Base-by-base conservation (phyloP, 2,888 invertebrate species). In the Tribolium freemani region DNA sequence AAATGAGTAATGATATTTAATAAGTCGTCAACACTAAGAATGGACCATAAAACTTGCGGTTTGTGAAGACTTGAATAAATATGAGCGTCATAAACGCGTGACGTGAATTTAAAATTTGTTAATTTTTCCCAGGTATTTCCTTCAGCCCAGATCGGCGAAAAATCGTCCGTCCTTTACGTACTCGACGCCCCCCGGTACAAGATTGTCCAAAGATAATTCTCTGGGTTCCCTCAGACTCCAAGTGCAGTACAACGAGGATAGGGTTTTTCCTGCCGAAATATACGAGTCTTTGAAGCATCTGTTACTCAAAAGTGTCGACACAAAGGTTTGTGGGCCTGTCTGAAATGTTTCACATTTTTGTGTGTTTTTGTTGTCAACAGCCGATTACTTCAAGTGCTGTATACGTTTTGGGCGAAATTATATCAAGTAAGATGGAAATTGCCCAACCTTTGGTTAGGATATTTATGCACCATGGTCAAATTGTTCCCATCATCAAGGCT, bases 361-460 rank as follows among this genome's bases (percentile, higher is more conserved):
- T 20, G 46, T 13, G n/a, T 73, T 75, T 69, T 66, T 76, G 3
- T 26, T 26, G 5, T 26, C 26, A 26, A 10, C 88, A 93, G 89
- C 94, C 94, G 6, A 93, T 95, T 72, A 94, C 93, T 31, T 90
- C 93, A 13, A 94, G 94, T 60, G 92, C 94, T 8, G 94, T 95
- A 73, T 94, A 94, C 85, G 91, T 96, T 78, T 89, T 95, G 78
- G 96, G 96, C 30, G 96, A 96, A 87, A 91, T 96, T 79, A 94
- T 95, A 61, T 90, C 94, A 30, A 94, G 93, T 84, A 96, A 96
- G 87, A 93, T 94, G 84, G 96, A 96, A 85, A 94, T 95, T 76
- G 96, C 96, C 16, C 96, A 96, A 86, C 96, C 96, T 1, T 88
- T 97, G 67, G 95, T 96, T 75, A 90, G 94, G 80, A 90, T 97